Conservation (phyloP, 2,888 invertebrate species). For the Therioaphis trifolii region DNA sequence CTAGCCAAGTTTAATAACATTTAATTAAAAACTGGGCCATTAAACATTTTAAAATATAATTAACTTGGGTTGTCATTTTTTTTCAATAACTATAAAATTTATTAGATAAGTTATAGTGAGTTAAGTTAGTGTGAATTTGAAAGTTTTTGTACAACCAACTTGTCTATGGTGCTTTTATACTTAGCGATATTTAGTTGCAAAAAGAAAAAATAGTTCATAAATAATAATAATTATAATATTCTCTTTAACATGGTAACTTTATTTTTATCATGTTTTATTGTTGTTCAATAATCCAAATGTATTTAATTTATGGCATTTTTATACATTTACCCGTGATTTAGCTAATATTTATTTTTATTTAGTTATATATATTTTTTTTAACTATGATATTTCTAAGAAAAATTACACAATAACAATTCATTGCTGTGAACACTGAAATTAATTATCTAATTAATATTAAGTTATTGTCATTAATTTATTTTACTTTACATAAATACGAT, state of each 20-base stretch:
- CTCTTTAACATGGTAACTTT: constrained; percentile 21
- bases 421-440: background rate
- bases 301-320: constrained; percentile 1
- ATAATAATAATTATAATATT: background rate
- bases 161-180: constrained; percentile 53
- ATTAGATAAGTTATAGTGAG: constrained; percentile 29
- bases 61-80: constrained; percentile 5
- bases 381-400: background rate
- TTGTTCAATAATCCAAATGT: constrained; percentile 29
- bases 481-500: constrained; percentile 9
- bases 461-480: background rate
- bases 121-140: constrained; percentile 52
- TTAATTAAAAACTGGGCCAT: constrained; percentile 5
- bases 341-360: constrained; percentile 38
- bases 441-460: background rate
- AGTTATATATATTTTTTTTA: constrained; percentile 26
- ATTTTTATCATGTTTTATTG: constrained; percentile 5
- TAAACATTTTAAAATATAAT: constrained; percentile 6
- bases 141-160: constrained; percentile 36
- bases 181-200: constrained; percentile 35
- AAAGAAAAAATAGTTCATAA: constrained; percentile 6
- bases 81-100: constrained; percentile 4
- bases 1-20: constrained; percentile 18
- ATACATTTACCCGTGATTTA: constrained; percentile 22
- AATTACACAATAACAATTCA: background rate